Percentiles rank a stretch among this genome's conserved stretches.
Conservation (phyloP, 1,140 invertebrate genomes). For the Drosophila busckii region DNA sequence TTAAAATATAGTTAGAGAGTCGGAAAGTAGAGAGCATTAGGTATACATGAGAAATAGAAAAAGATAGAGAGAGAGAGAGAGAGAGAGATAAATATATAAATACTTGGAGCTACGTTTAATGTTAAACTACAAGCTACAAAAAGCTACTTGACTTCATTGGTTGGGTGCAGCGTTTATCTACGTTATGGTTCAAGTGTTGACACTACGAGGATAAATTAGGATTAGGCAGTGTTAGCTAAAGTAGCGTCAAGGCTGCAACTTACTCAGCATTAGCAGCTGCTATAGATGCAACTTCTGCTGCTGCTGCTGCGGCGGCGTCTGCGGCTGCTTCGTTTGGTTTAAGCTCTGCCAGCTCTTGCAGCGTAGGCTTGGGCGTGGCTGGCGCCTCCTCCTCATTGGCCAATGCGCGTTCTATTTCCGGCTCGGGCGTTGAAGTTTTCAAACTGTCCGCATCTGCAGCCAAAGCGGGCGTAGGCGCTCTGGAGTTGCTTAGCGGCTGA, state of each 20-base stretch:
- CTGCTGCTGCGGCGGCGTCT: slow-evolving; percentile 1
- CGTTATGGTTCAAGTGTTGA: slow-evolving; percentile 28
- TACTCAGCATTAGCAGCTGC: slow-evolving; percentile 10
- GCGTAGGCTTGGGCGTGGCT: slow-evolving; percentile 68
- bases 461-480: slow-evolving; percentile 43
- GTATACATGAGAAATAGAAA: slow-evolving; percentile 5
- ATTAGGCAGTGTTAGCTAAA: slow-evolving; percentile 2
- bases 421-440: slow-evolving; percentile 73
- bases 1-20: slow-evolving; percentile 20
- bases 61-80: slow-evolving; percentile 22
- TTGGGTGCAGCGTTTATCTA: slow-evolving; percentile 33
- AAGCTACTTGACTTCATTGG: slow-evolving; percentile 14
- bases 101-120: slow-evolving; percentile 9
- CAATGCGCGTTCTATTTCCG: slow-evolving; percentile 71
- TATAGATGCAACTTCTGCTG: neutral
- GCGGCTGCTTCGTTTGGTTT: slow-evolving; percentile 19
- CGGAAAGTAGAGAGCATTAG: slow-evolving; percentile 20
- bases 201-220: slow-evolving; percentile 12
- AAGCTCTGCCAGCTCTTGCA: slow-evolving; percentile 60
- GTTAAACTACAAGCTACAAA: slow-evolving; percentile 27
- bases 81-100: slow-evolving; percentile 23
- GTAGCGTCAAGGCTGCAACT: slow-evolving; percentile 3
- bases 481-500: slow-evolving; percentile 34
- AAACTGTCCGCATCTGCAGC: slow-evolving; percentile 59
- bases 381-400: slow-evolving; percentile 60